A percentile compares a stretch with the other conserved stretches of the same genome.
These are phyloP conservation scores for Copidosoma floridanum DNA, from an alignment of 1,140 invertebrate genomes.

Conservation along the genomic window DNA sequence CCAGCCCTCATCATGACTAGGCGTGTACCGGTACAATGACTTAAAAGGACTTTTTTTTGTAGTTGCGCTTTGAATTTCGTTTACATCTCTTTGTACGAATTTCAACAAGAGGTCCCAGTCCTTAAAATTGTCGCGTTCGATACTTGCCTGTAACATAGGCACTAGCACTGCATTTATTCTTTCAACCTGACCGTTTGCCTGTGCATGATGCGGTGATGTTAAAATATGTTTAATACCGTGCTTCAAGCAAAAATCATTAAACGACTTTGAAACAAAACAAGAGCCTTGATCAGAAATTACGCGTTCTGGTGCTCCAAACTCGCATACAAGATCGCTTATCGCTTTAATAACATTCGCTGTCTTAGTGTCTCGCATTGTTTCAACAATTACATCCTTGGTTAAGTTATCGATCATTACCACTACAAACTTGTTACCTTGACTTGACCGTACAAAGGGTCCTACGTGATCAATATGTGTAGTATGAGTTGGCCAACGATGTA, in stretches of 20 bases:
- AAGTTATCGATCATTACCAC: neutral
- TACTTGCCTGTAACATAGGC: neutral
- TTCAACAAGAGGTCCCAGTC: constrained; percentile 24
- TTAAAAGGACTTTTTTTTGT: constrained; percentile 27
- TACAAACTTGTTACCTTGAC: neutral
- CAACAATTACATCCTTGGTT: neutral
- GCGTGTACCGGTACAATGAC: constrained; percentile 24
- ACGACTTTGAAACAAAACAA: neutral
- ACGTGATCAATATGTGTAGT: constrained; percentile 7
- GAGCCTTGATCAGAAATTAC: neutral
- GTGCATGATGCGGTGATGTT: too few relatives aligned
- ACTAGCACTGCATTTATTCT: constrained; percentile 20
- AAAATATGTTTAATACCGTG: too few relatives aligned
- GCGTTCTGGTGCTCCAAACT: neutral
- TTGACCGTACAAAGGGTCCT: neutral
- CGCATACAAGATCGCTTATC: neutral
- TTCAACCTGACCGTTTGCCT: constrained; percentile 22
- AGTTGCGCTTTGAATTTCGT: constrained; percentile 14
- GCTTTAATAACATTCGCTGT: neutral
- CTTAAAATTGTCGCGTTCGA: neutral
- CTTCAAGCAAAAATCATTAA: too few relatives aligned
- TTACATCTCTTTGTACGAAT: constrained; percentile 23
- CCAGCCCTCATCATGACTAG: constrained; percentile 18
- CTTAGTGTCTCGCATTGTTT: neutral
- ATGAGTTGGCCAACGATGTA: neutral